A percentile compares a stretch with the other conserved stretches of the same genome.
phyloP scores from a whole-genome alignment of 2,888 invertebrate species.

The Carabus problematicus region DNA sequence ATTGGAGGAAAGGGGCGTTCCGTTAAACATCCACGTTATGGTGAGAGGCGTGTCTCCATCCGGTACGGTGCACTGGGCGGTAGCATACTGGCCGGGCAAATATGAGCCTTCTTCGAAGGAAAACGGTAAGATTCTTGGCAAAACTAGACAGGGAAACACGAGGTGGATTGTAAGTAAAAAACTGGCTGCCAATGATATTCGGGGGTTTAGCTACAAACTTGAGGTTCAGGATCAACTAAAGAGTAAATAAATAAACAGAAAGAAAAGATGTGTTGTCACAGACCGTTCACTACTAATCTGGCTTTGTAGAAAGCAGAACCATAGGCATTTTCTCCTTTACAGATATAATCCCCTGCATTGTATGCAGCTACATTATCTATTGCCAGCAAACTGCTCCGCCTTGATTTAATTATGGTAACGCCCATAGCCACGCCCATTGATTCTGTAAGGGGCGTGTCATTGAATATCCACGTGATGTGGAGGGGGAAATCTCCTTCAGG shows the following conservation, averaged over 20 bases:
- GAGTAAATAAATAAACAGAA: conserved; percentile 9
- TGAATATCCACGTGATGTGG: conserved; percentile 67
- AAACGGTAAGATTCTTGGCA: conserved; percentile 68
- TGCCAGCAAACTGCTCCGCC: conserved; percentile 71
- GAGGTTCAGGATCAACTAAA: neutral
- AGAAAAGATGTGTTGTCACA: neutral
- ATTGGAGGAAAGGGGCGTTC: conserved; percentile 53
- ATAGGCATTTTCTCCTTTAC: conserved; percentile 70
- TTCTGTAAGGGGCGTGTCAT: conserved; percentile 54
- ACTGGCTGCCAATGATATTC: no score
- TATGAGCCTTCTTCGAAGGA: conserved; percentile 67
- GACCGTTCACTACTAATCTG: no score
- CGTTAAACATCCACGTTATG: conserved; percentile 67
- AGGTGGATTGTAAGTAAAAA: no score
- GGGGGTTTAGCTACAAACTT: neutral
- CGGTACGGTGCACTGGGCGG: conserved; percentile 66
- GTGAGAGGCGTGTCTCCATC: conserved; percentile 68
- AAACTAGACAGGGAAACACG: conserved; percentile 64
- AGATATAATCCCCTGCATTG: conserved; percentile 72
- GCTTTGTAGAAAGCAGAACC: conserved; percentile 60
- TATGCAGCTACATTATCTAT: conserved; percentile 72
- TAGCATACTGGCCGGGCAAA: conserved; percentile 65
- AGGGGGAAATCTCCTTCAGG: conserved; percentile 69
- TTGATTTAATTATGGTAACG: conserved; percentile 63
- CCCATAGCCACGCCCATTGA: conserved; percentile 54